Evolutionary conservation across 2,113 vertebrate genomes (phyloP).

Genomic region (Psammodynastes pulverulentus): DNA sequence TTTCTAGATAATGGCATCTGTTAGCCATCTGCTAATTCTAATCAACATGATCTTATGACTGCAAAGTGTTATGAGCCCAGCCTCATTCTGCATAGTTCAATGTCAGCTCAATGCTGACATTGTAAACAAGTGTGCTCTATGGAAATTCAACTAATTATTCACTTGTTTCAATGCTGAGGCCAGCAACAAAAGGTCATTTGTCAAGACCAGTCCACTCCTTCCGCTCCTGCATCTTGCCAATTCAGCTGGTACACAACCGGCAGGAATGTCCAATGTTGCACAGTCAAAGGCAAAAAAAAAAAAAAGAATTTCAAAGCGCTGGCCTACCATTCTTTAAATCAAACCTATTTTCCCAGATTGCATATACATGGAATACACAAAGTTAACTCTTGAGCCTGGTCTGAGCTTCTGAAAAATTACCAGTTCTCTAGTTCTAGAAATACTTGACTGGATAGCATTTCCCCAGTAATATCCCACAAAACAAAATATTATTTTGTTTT

Average conservation of each 20-base stretch:
- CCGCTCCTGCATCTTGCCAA: not conserved
- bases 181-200: no score
- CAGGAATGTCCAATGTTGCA: not conserved
- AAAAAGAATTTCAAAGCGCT: not conserved
- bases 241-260: not conserved
- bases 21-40: not conserved
- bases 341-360: not conserved
- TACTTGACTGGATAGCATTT: not conserved
- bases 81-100: not conserved
- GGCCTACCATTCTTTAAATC: not conserved
- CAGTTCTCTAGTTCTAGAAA: not conserved
- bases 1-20: not conserved
- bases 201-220: not conserved
- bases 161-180: not conserved
- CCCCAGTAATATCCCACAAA: not conserved
- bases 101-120: no score
- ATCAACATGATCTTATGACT: not conserved
- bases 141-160: not conserved
- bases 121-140: not conserved
- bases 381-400: not conserved
- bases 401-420: not conserved
- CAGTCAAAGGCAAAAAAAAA: not conserved
- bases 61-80: not conserved
- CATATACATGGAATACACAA: not conserved
- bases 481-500: not conserved